Conservation (phyloP, 2,888 invertebrate genomes). For the Eilema depressum region DNA sequence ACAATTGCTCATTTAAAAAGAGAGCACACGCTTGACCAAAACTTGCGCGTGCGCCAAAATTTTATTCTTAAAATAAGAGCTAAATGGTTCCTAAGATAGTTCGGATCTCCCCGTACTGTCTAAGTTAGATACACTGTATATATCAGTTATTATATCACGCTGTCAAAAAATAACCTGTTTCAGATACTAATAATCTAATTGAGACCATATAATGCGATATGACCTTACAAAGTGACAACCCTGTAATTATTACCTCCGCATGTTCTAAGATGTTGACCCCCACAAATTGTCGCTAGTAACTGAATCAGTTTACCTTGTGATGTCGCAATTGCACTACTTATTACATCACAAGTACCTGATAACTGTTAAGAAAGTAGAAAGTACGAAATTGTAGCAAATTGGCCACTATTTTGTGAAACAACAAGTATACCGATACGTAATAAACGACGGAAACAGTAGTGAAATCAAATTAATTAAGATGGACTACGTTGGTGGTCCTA, state of each 20-base stretch:
- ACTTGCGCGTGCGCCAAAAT: too few species aligned
- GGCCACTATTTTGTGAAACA: conserved; percentile 21
- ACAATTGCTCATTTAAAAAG: too few species aligned
- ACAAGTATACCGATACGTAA: background rate
- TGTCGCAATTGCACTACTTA: conserved; percentile 30
- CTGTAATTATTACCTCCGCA: conserved; percentile 19
- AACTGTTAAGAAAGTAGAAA: conserved; percentile 39
- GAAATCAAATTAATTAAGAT: too few species aligned
- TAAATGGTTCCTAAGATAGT: too few species aligned
- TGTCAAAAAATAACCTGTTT: background rate
- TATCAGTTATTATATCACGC: too few species aligned
- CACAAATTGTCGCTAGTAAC: conserved; percentile 28
- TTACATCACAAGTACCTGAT: conserved; percentile 33
- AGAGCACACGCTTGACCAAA: too few species aligned
- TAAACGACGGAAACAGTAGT: too few species aligned
- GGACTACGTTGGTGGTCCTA: too few species aligned
- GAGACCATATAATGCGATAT: background rate
- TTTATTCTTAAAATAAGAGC: too few species aligned
- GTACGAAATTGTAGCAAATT: conserved; percentile 29
- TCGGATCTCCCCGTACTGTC: too few species aligned
- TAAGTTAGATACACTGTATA: too few species aligned
- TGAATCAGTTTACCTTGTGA: conserved; percentile 35
- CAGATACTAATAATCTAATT: conserved; percentile 1
- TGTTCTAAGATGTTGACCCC: conserved; percentile 42
- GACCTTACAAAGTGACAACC: conserved; percentile 24